These are phyloP conservation scores for Brachyalestes nurse DNA, from an alignment of 2,797 vertebrate genomes.

Conservation along the genomic window DNA sequence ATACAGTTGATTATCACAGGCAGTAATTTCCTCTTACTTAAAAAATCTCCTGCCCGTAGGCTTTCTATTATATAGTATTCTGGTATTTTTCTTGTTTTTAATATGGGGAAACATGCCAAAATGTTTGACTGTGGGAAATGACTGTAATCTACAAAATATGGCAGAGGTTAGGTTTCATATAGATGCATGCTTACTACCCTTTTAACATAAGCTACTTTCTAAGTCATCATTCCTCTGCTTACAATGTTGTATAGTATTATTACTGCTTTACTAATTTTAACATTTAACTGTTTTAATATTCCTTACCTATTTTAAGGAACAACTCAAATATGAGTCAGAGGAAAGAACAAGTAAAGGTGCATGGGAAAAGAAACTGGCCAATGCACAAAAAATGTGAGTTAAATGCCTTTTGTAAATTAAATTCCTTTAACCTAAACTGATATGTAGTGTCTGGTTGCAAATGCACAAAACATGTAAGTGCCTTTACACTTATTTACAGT, in stretches of 20 bases:
- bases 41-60: not conserved
- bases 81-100: not conserved
- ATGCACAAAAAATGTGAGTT: slow-evolving; percentile 87
- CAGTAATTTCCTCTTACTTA: not conserved
- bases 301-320: slow-evolving; percentile 81
- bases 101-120: not conserved
- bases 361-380: slow-evolving; percentile 93
- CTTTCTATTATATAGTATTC: too few species aligned
- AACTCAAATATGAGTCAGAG: slow-evolving; percentile 89
- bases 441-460: not conserved
- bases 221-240: too few species aligned
- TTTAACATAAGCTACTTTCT: too few species aligned
- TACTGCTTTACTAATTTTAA: not conserved
- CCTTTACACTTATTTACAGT: not conserved
- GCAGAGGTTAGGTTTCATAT: too few species aligned
- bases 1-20: too few species aligned
- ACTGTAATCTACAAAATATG: too few species aligned
- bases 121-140: too few species aligned
- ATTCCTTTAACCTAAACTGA: not conserved
- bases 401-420: not conserved
- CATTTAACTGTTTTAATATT: slow-evolving; percentile 21
- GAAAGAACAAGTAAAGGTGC: slow-evolving; percentile 86
- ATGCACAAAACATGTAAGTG: not conserved
- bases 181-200: too few species aligned
- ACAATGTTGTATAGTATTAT: too few species aligned